Percentiles rank a stretch among this genome's conserved stretches.
Conservation (phyloP, 2,113 vertebrate species). For the Xenopus borealis region DNA sequence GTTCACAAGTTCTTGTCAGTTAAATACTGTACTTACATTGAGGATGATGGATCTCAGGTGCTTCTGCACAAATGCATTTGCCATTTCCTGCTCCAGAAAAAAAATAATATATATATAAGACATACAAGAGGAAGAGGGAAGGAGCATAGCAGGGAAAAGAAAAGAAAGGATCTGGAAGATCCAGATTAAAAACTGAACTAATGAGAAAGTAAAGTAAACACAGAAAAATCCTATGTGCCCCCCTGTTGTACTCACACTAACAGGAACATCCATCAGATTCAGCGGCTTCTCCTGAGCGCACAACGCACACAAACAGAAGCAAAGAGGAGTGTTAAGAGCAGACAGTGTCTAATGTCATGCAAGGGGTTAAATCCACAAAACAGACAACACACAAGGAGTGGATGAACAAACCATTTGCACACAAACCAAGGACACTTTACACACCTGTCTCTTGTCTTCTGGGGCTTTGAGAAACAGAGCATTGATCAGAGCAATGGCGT, state of each 20-base stretch:
- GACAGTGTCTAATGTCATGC: slow-evolving; percentile 51
- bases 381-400: not conserved
- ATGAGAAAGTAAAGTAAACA: not conserved
- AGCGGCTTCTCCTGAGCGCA: slow-evolving; percentile 81
- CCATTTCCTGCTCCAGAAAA: slow-evolving; percentile 84
- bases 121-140: slow-evolving; percentile 29
- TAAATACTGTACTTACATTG: slow-evolving; percentile 78
- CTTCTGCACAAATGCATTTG: slow-evolving; percentile 92
- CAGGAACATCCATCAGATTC: slow-evolving; percentile 88
- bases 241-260: slow-evolving; percentile 83
- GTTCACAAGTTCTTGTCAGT: not conserved
- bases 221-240: not conserved
- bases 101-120: slow-evolving; percentile 45
- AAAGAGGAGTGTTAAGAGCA: slow-evolving; percentile 64
- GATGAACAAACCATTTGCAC: not conserved
- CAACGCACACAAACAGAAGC: slow-evolving; percentile 75
- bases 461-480: slow-evolving; percentile 97
- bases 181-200: not conserved
- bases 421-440: not conserved
- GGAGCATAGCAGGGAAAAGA: not conserved
- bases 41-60: slow-evolving; percentile 95
- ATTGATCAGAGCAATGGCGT: slow-evolving; percentile 96
- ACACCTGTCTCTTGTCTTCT: slow-evolving; percentile 93
- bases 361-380: slow-evolving; percentile 49
- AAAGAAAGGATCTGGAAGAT: not conserved